Evolutionary conservation across 2,888 invertebrate species (phyloP), one percentile per base, ranked within the genome.

Genomic region (Drosophila birchii): DNA sequence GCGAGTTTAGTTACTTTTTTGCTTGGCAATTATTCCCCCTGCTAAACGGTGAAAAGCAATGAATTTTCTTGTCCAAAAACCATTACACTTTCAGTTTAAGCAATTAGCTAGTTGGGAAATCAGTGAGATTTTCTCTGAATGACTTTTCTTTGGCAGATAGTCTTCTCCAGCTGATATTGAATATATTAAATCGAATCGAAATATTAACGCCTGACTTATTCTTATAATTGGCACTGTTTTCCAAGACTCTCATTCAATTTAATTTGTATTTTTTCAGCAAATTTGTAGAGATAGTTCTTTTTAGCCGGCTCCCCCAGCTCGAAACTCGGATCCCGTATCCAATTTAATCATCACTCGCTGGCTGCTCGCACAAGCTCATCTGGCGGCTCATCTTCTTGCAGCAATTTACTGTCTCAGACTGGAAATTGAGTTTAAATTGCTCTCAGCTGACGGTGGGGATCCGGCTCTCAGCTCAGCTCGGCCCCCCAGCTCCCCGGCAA

Each of bases 341-440:
- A 68, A 68, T 68, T 68, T 68, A 68, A 49, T 68, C 67, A 68
- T 49, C 69, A 23, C 45, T 47, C 47, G 38, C 68, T 68, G 18
- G 38, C 45, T 32, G 47, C 56, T 41, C 67, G 69, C 70, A 57
- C 69, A 55, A 68, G 69, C 67, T 68, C 67, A 68, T 68, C 69
- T 69, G 56, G 39, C 54, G 44, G 63, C 63, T 63, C 63, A 63
- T 63, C 63, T 63, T 68, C 64, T 47, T 36, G 49, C 36, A 68
- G 67, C 67, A 68, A 68, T 68, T 68, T 68, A 69, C 70, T 55
- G 68, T 68, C 67, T 57, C 57, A 69, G 70, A 36, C 57, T 56
- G 36, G 57, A 74, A 75, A 76, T 75, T 60, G 69, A 76, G 76
- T 76, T 75, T 41, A 74, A 70, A 82, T 77, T 73, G 63, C 56